phyloP scores from a whole-genome alignment of 2,888 invertebrate species.

The Coelopa pilipes region DNA sequence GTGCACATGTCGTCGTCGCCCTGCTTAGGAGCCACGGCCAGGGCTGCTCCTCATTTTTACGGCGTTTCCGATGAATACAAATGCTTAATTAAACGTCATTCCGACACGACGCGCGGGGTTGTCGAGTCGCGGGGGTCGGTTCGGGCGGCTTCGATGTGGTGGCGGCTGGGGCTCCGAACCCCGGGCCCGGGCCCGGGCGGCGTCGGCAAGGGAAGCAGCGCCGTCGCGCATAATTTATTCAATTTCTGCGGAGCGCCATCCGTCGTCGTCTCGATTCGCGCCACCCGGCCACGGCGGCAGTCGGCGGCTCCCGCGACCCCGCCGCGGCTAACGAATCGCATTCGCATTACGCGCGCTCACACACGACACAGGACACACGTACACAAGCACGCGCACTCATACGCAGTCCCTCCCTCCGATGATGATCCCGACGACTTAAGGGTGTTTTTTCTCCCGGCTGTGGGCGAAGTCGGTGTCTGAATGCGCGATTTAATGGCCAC shows the following conservation, averaged over 20 bases:
- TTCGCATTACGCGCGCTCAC: slow-evolving; percentile 8
- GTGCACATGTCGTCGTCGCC: background rate
- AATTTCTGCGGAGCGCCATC: slow-evolving; percentile 33
- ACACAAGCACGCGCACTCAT: slow-evolving; percentile 5
- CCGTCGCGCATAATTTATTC: slow-evolving; percentile 34
- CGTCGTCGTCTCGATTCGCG: background rate
- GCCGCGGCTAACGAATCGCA: slow-evolving; percentile 6
- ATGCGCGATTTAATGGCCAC: no score
- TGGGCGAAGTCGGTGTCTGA: background rate
- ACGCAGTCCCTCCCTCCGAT: slow-evolving; percentile 53
- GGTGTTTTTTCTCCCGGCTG: slow-evolving; percentile 45
- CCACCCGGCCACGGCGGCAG: background rate
- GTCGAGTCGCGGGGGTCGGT: slow-evolving; percentile 26
- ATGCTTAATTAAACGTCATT: slow-evolving; percentile 62
- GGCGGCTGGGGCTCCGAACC: background rate
- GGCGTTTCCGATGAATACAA: slow-evolving; percentile 63
- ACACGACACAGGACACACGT: background rate
- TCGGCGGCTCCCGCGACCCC: background rate
- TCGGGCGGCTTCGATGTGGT: background rate
- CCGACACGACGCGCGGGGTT: slow-evolving; percentile 38
- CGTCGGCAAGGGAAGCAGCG: slow-evolving; percentile 25
- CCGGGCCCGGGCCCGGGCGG: no score
- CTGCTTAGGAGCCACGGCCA: background rate
- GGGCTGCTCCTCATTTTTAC: slow-evolving; percentile 50
- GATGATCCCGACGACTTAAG: slow-evolving; percentile 59